Conservation (phyloP, 2,113 vertebrate species). For the Etheostoma cragini region DNA sequence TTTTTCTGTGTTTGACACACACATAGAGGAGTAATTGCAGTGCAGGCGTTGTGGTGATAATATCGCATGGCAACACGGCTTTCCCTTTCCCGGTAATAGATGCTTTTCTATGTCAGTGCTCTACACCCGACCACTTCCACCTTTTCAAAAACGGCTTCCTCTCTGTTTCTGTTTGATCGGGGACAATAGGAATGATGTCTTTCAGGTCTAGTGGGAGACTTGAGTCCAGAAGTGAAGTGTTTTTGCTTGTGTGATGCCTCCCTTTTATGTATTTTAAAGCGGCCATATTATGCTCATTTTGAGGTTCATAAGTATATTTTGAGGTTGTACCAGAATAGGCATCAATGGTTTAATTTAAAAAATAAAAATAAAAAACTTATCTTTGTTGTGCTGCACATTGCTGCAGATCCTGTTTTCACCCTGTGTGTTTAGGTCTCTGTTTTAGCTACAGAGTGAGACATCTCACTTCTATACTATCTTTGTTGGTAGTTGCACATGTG, state of each 20-base stretch:
- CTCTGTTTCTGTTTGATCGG: conserved; percentile 48
- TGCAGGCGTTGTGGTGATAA: conserved; percentile 27
- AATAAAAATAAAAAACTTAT: too few species aligned
- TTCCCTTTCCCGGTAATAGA: conserved; percentile 53
- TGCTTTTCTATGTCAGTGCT: conserved; percentile 30
- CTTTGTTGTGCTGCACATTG: too few species aligned
- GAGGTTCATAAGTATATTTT: too few species aligned
- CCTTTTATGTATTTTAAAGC: conserved; percentile 1
- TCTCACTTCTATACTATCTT: too few species aligned
- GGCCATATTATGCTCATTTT: too few species aligned
- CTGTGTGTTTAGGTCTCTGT: too few species aligned
- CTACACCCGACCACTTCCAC: conserved; percentile 50
- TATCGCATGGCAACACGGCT: conserved; percentile 25
- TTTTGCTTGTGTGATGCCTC: conserved; percentile 3
- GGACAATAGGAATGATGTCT: conserved; percentile 50
- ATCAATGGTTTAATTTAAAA: too few species aligned
- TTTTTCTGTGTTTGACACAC: conserved; percentile 24
- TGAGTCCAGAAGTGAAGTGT: conserved; percentile 30
- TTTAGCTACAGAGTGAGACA: too few species aligned
- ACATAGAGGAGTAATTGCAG: conserved; percentile 4
- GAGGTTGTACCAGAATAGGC: too few species aligned
- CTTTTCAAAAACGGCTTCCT: conserved; percentile 74
- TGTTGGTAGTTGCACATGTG: too few species aligned
- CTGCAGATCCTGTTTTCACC: too few species aligned
- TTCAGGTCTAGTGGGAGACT: conserved; percentile 60